Conservation (phyloP, 2,797 vertebrate genomes). For the Anguilla pacifica region DNA sequence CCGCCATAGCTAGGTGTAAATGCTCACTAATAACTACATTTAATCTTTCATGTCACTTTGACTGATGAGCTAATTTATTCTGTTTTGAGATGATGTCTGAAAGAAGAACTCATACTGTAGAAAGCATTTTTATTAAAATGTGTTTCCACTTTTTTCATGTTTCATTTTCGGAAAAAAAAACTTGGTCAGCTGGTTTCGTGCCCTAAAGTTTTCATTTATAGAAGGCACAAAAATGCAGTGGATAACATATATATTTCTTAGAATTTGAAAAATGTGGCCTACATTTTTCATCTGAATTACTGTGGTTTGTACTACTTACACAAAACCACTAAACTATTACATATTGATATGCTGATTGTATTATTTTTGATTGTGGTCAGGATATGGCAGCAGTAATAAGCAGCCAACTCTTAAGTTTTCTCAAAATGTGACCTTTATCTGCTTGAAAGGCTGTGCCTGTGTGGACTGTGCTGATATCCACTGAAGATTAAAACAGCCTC, state of each 20-base stretch:
- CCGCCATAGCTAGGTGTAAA: not conserved
- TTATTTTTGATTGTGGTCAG: not conserved
- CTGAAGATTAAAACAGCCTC: constrained; percentile 7
- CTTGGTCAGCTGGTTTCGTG: not conserved
- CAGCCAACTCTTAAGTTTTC: not conserved
- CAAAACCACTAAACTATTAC: not conserved
- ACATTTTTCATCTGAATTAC: not conserved
- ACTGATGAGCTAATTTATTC: not conserved
- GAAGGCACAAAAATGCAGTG: too few relatives aligned
- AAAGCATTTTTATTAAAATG: not conserved
- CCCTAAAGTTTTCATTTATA: not conserved
- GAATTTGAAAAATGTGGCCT: too few relatives aligned
- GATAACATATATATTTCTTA: too few relatives aligned
- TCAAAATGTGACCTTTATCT: not conserved
- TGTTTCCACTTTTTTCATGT: not conserved
- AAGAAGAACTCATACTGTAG: not conserved
- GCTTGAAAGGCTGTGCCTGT: not conserved
- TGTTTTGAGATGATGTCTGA: not conserved
- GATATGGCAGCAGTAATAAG: not conserved
- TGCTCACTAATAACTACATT: not conserved
- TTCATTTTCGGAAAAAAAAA: not conserved
- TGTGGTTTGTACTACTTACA: not conserved
- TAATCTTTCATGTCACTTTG: constrained; percentile 26
- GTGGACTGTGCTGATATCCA: not conserved
- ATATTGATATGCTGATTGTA: not conserved